phyloP scores from a whole-genome alignment of 2,113 vertebrate species.

The Camelus dromedarius region DNA sequence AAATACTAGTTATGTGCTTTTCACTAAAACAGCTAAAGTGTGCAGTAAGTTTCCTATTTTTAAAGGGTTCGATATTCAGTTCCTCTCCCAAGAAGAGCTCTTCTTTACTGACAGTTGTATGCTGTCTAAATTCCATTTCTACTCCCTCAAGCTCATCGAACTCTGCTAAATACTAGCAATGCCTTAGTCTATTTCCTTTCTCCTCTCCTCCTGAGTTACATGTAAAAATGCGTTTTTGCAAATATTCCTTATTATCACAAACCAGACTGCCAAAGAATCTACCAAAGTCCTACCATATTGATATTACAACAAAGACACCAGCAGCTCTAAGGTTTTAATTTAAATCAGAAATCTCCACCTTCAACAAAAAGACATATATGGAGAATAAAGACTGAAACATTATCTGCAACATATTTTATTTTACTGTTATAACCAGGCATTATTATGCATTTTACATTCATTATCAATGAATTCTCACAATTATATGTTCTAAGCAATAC shows the following conservation, averaged over 20 bases:
- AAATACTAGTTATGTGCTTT: background rate
- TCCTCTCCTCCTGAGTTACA: background rate
- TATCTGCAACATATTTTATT: conserved; percentile 21
- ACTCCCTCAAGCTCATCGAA: background rate
- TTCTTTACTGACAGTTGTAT: background rate
- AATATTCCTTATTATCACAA: conserved; percentile 11
- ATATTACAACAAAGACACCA: background rate
- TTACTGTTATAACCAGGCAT: background rate
- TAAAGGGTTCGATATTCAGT: conserved; percentile 10
- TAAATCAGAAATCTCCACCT: background rate
- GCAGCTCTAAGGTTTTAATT: background rate
- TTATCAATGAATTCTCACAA: conserved; percentile 12
- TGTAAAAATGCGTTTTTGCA: background rate
- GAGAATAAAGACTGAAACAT: background rate
- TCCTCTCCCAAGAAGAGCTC: background rate
- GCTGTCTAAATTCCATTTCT: conserved; percentile 36
- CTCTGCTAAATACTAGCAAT: conserved; percentile 2
- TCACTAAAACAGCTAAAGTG: conserved; percentile 12
- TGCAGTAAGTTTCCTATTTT: background rate
- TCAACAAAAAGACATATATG: background rate
- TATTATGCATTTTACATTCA: conserved; percentile 11
- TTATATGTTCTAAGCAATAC: background rate
- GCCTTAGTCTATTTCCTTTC: background rate
- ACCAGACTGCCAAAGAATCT: background rate
- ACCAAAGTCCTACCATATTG: conserved; percentile 16